These are phyloP conservation scores for Eospalax fontanierii DNA, from an alignment of 2,797 vertebrate genomes.

Conservation along the genomic window DNA sequence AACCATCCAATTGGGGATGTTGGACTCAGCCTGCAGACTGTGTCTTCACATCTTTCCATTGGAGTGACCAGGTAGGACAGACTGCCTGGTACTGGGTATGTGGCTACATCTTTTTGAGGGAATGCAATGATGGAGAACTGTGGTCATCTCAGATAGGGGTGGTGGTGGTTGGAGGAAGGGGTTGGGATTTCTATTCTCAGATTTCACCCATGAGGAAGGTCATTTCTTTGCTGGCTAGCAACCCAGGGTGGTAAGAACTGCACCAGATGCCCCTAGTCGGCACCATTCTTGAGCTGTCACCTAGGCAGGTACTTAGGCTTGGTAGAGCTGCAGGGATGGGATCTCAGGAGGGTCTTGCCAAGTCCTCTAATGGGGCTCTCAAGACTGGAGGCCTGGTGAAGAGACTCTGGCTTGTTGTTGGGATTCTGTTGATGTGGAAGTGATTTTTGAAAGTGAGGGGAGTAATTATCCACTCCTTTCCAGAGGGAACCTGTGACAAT, in stretches of 20 bases:
- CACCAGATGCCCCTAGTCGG: slow-evolving; percentile 59
- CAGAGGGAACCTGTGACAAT: slow-evolving; percentile 62
- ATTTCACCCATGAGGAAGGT: slow-evolving; percentile 12
- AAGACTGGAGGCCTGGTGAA: slow-evolving; percentile 9
- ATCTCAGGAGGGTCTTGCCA: slow-evolving; percentile 62
- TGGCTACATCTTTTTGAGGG: slow-evolving; percentile 4
- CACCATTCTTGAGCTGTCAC: slow-evolving; percentile 71
- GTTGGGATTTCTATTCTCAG: not conserved
- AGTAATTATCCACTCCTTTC: slow-evolving; percentile 75
- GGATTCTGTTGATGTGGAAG: slow-evolving; percentile 68
- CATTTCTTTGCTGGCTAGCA: slow-evolving; percentile 32
- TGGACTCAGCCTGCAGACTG: not conserved
- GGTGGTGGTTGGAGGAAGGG: not conserved
- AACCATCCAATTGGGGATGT: not conserved
- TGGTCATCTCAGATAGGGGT: not conserved
- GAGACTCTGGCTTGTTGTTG: slow-evolving; percentile 69
- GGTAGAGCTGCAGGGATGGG: slow-evolving; percentile 55
- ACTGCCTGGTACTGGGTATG: not conserved
- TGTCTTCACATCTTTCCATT: not conserved
- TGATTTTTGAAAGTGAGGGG: slow-evolving; percentile 74
- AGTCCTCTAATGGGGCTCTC: slow-evolving; percentile 48
- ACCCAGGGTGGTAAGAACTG: not conserved
- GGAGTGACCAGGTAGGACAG: not conserved
- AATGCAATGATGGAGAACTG: not conserved
- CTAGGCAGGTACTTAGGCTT: slow-evolving; percentile 54